phyloP scores from a whole-genome alignment of 2,113 vertebrate species.

The Callospermophilus lateralis region DNA sequence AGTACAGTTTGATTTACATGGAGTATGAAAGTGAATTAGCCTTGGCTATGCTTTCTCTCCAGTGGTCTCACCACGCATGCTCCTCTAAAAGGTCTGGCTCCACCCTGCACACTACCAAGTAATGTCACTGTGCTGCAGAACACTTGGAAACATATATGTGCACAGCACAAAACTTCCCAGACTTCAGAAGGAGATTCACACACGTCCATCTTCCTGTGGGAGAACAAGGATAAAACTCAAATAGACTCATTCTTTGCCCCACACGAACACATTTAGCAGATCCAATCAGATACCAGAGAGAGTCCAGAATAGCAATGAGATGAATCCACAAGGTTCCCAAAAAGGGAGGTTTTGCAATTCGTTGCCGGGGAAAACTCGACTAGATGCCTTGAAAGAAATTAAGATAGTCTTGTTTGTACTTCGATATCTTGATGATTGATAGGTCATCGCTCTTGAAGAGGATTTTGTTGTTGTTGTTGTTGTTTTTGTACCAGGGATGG shows the following conservation, averaged over 20 bases:
- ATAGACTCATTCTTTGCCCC: neutral
- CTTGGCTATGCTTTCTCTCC: neutral
- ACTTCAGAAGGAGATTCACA: neutral
- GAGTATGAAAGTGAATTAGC: neutral
- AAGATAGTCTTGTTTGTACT: neutral
- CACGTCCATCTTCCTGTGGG: accelerated
- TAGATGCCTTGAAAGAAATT: neutral
- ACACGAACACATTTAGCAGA: neutral
- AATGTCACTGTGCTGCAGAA: neutral
- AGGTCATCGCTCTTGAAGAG: neutral
- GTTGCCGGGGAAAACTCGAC: neutral
- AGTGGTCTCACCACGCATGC: accelerated
- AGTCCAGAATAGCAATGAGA: neutral
- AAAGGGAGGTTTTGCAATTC: neutral
- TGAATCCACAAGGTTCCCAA: neutral
- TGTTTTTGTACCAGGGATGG: no score
- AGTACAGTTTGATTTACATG: no score
- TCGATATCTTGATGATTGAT: neutral
- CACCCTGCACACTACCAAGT: neutral
- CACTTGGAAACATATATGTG: neutral
- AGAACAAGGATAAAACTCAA: neutral
- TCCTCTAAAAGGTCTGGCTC: neutral
- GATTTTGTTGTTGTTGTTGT: neutral
- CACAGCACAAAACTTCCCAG: accelerated
- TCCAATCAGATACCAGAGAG: neutral